Conservation (phyloP, 2,113 vertebrate genomes). For the Sminthopsis crassicaudata region DNA sequence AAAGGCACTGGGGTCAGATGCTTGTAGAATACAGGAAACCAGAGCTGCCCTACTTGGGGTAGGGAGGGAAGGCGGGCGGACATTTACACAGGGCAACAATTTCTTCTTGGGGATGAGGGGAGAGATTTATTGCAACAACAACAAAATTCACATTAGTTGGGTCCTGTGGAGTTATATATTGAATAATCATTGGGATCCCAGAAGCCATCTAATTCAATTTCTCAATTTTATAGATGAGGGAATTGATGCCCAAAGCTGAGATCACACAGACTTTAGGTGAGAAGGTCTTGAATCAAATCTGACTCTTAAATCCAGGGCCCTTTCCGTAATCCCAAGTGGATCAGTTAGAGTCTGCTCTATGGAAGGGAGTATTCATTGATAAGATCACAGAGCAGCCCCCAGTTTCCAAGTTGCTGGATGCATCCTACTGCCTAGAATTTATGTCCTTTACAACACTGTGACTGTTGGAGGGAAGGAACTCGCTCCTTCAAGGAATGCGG, state of each 20-base stretch:
- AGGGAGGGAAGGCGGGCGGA: not conserved
- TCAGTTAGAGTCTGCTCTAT: not conserved
- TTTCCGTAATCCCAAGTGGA: not conserved
- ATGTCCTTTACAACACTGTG: not conserved
- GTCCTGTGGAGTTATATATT: not conserved
- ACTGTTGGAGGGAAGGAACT: not conserved
- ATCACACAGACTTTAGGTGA: not conserved
- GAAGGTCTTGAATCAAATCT: not conserved
- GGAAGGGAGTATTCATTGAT: not conserved
- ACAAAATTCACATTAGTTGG: not conserved
- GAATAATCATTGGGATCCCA: not conserved
- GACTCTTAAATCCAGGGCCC: not conserved
- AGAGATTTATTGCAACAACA: not conserved
- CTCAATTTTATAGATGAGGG: not conserved
- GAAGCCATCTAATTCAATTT: not conserved
- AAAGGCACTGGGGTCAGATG: not conserved
- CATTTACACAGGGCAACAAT: conserved; percentile 36
- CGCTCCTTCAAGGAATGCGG: not conserved
- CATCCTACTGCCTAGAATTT: not conserved
- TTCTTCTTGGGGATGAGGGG: conserved; percentile 21
- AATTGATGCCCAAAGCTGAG: not conserved
- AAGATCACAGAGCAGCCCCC: not conserved
- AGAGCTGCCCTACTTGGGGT: not conserved
- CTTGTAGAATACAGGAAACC: not conserved
- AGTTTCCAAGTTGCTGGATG: not conserved